Percentiles rank a stretch among this genome's conserved stretches.
These are phyloP conservation scores for Setophaga kirtlandii DNA, from an alignment of 2,113 vertebrate species.

Conservation along the genomic window DNA sequence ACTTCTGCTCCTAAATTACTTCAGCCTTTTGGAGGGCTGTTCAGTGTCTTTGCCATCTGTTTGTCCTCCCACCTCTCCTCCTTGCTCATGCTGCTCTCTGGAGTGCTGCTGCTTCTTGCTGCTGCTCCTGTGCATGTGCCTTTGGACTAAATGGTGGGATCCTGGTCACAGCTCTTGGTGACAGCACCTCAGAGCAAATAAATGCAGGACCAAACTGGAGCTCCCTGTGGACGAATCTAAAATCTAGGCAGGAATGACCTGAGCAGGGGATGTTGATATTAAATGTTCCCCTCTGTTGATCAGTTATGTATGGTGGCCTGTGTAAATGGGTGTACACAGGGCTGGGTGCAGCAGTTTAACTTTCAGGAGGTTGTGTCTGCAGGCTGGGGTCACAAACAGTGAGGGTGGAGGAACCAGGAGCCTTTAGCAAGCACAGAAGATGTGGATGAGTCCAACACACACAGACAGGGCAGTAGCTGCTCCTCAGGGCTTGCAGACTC, in stretches of 20 bases:
- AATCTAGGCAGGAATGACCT: neutral
- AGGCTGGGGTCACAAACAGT: rapidly evolving
- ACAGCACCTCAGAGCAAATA: rapidly evolving
- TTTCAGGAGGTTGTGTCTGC: neutral
- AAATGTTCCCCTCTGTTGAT: neutral
- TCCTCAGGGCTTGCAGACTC: neutral
- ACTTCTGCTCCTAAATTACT: neutral
- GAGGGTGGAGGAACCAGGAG: neutral
- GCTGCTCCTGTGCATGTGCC: neutral
- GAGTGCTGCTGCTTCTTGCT: neutral
- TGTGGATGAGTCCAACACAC: rapidly evolving
- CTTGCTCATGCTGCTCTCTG: neutral
- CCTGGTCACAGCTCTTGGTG: neutral
- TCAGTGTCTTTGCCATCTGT: neutral
- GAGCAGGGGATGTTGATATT: neutral
- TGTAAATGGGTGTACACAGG: neutral
- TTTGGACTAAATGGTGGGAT: neutral
- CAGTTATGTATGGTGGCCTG: neutral
- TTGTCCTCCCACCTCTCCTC: neutral
- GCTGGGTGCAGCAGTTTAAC: neutral
- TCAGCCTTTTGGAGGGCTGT: neutral
- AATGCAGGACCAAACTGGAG: neutral
- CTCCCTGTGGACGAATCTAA: neutral
- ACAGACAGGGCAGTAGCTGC: neutral
- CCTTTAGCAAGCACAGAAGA: neutral